Evolutionary conservation across 2,888 invertebrate genomes (phyloP).

Genomic region (Suillia variegata): DNA sequence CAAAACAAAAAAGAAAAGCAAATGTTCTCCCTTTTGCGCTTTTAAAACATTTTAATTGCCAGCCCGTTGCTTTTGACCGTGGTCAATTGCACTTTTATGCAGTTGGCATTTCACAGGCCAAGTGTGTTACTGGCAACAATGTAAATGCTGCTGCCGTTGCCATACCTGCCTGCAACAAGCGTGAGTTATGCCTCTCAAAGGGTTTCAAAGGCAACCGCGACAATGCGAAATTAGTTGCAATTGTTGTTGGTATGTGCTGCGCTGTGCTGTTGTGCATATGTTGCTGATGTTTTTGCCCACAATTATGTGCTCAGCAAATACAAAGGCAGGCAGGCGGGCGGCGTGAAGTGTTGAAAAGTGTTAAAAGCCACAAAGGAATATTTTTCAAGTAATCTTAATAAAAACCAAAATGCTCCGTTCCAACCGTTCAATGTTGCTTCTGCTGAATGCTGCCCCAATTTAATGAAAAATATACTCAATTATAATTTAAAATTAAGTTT

Average conservation of each 20-base stretch:
- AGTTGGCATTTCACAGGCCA: not conserved
- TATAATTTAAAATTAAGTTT: no score
- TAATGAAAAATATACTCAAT: no score
- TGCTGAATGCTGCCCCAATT: no score
- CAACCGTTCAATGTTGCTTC: no score
- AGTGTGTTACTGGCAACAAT: not conserved
- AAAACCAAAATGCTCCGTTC: no score
- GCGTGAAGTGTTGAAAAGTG: no score
- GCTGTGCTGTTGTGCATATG: not conserved
- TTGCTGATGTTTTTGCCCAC: not conserved
- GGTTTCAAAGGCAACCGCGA: not conserved
- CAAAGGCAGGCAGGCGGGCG: not conserved
- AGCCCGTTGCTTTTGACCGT: conserved; percentile 13
- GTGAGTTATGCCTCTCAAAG: not conserved
- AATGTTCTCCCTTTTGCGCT: conserved; percentile 13
- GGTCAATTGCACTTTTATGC: not conserved
- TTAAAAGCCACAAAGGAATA: no score
- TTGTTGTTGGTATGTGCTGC: not conserved
- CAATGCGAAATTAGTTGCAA: not conserved
- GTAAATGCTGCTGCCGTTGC: no score
- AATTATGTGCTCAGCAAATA: not conserved
- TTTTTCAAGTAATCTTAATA: no score
- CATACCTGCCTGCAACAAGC: conserved; percentile 1
- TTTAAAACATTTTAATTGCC: conserved; percentile 50
- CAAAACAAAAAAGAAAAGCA: no score